Base-by-base conservation (phyloP, 1,140 invertebrate species). In the Atopsyche davidsoni region DNA sequence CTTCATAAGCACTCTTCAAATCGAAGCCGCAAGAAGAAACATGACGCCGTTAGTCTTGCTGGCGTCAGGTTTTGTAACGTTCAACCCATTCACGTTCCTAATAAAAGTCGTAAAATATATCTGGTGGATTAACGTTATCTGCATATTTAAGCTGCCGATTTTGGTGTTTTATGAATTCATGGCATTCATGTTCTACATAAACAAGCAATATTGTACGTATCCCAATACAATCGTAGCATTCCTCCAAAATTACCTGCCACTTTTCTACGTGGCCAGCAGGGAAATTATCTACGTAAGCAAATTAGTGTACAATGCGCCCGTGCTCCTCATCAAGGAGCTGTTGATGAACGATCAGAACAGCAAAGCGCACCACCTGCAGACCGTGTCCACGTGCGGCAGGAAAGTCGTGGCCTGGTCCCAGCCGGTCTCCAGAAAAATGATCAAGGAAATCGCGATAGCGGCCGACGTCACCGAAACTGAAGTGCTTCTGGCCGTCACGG, bases 391-490 rank as follows among this genome's bases (percentile, higher is more conserved):
- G 4, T 85, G 82, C 46, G 87, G 86, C 4, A 73, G 86, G 48
- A 89, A 89, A 70, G 81, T 86, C 1, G 78, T 87, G 1, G 78
- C 82, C 2, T 89, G 87, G 80, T 86, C 85, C 0, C 78, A 81
- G 0, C 77, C 81, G 1, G 76, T 89, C 1, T 49, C 66, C 3
- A 66, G 62, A 1, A 61, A 58, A 0, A 65, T 75, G 22, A 64
- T 81, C 3, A 68, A 68, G 28, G 70, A 73, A 36, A 79, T 83
- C 16, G 75, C 80, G 0, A 73, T 69, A 14, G 73, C 76, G 3
- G 75, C 80, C 0, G 77, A 80, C 2, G 78, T 83, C 0, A 76
- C 80, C 0, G 79, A 83, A 21, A 80, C 81, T 0, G 86, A 88
- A 57, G 76, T 88, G 7, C 68, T 81, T 1, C 64, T 89, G 2